Evolutionary conservation across 2,888 invertebrate genomes (phyloP).

Genomic region (Dimorphilus gyrociliatus): DNA sequence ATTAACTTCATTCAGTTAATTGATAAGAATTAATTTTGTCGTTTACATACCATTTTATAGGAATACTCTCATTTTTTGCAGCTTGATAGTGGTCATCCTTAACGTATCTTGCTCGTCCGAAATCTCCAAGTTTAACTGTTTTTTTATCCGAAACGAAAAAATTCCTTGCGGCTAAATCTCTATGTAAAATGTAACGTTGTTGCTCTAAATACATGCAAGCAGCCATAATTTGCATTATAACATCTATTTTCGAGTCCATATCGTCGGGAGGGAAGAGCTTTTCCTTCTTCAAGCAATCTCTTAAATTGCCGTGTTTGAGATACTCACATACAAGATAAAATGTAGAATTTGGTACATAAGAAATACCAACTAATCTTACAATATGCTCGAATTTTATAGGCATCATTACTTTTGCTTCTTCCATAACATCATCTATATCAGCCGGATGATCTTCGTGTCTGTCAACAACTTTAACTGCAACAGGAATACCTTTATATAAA

Average conservation of each 20-base stretch:
- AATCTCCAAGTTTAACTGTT: slow-evolving; percentile 13
- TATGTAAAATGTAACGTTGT: slow-evolving; percentile 11
- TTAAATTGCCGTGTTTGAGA: slow-evolving; percentile 11
- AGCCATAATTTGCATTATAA: slow-evolving; percentile 12
- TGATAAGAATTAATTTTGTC: too few relatives aligned
- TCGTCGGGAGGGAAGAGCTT: slow-evolving; percentile 8
- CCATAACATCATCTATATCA: slow-evolving; percentile 14
- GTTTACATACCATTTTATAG: slow-evolving; percentile 13
- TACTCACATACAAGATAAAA: slow-evolving; percentile 12
- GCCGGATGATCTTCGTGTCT: slow-evolving; percentile 6
- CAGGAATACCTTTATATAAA: slow-evolving; percentile 7
- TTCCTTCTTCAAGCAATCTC: slow-evolving; percentile 9
- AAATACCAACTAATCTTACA: slow-evolving; percentile 11
- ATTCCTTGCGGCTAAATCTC: slow-evolving; percentile 12
- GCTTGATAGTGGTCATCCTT: slow-evolving; percentile 13
- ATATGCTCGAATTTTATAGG: slow-evolving; percentile 11
- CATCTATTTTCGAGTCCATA: slow-evolving; percentile 12
- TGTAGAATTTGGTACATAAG: slow-evolving; percentile 10
- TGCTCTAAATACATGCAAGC: slow-evolving; percentile 12
- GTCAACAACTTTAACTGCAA: slow-evolving; percentile 13
- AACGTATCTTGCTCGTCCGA: slow-evolving; percentile 12
- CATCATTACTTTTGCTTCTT: slow-evolving; percentile 13
- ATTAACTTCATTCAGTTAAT: too few relatives aligned
- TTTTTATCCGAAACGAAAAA: slow-evolving; percentile 11
- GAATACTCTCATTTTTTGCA: slow-evolving; percentile 8